These are phyloP conservation scores for Origma solitaria DNA, from an alignment of 2,113 vertebrate genomes.

Conservation along the genomic window DNA sequence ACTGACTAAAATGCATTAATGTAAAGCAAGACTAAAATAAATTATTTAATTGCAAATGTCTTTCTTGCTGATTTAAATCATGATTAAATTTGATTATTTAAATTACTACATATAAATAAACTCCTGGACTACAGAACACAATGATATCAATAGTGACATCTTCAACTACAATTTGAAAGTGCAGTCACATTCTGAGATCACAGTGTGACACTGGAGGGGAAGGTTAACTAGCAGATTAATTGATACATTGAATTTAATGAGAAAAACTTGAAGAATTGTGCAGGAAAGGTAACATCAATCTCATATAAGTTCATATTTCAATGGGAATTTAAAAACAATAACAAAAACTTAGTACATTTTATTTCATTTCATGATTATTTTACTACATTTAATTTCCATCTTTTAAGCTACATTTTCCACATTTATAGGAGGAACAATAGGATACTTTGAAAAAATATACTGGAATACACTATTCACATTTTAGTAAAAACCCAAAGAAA, in stretches of 20 bases:
- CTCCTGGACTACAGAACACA: accelerated
- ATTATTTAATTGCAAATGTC: not conserved
- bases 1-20: not conserved
- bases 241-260: not conserved
- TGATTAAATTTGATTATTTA: not conserved
- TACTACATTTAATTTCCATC: not conserved
- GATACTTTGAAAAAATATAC: not conserved
- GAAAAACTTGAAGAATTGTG: not conserved
- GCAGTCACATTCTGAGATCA: not conserved
- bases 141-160: not conserved
- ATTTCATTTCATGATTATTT: not conserved
- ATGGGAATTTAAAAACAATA: not conserved
- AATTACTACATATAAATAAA: not conserved
- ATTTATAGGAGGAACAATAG: not conserved
- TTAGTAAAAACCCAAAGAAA: not conserved
- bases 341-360: not conserved
- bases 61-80: not conserved
- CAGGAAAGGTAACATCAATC: not conserved
- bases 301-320: not conserved
- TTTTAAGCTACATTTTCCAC: not conserved
- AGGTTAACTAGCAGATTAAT: not conserved
- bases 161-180: not conserved
- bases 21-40: not conserved
- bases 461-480: not conserved
- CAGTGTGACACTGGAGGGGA: not conserved